Percentiles rank a stretch among this genome's conserved stretches.
Conservation (phyloP, 2,888 invertebrate genomes). For the Acrobeloides nanus region DNA sequence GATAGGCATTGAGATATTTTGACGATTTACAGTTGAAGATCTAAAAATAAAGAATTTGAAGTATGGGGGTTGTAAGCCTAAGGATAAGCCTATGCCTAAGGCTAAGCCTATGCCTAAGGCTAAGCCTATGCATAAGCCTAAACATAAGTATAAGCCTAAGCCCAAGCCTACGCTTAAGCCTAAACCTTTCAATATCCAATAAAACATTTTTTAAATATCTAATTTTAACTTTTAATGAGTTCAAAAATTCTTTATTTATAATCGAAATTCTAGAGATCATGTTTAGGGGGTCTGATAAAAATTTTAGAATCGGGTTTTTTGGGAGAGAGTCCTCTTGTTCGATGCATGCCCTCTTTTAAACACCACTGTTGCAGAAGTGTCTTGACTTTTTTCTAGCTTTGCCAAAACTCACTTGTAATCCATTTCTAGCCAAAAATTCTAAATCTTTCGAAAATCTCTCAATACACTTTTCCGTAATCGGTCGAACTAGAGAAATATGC, state of each 20-base stretch:
- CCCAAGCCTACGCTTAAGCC: too few species aligned
- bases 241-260: too few species aligned
- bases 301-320: background rate
- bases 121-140: background rate
- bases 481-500: slow-evolving; percentile 74
- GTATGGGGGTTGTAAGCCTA: too few species aligned
- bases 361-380: too few species aligned
- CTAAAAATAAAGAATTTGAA: slow-evolving; percentile 22
- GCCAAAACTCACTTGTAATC: slow-evolving; percentile 20
- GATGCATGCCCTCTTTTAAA: too few species aligned
- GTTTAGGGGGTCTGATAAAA: too few species aligned
- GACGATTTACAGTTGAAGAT: slow-evolving; percentile 30
- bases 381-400: too few species aligned
- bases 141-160: too few species aligned
- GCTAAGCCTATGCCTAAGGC: background rate
- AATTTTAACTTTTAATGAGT: too few species aligned
- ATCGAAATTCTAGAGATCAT: too few species aligned
- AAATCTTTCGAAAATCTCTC: slow-evolving; percentile 24
- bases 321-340: background rate
- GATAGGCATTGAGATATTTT: slow-evolving; percentile 24
- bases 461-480: slow-evolving; percentile 53
- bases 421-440: slow-evolving; percentile 15
- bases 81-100: background rate
- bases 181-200: too few species aligned
- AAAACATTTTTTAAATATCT: too few species aligned